Percentiles rank a stretch among this genome's conserved stretches.
These are phyloP conservation scores for Tridacna crocea DNA, from an alignment of 2,888 invertebrate species.

Conservation along the genomic window DNA sequence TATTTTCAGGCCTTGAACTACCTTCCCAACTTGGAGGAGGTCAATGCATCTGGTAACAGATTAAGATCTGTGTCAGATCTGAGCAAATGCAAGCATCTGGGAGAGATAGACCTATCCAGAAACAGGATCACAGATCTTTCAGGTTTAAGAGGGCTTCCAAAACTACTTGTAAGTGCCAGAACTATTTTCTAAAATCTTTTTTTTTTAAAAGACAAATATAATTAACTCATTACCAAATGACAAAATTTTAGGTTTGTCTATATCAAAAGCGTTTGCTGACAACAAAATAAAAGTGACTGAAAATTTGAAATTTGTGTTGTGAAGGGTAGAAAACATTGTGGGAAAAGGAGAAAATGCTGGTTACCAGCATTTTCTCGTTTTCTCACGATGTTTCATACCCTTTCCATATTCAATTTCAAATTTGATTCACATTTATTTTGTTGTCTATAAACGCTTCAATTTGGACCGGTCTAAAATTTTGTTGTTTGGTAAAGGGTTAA, in stretches of 20 bases:
- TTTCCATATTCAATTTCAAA: too few relatives aligned
- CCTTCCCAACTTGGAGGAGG: conserved; percentile 80
- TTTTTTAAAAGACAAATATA: not conserved
- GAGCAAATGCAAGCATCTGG: conserved; percentile 77
- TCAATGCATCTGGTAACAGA: conserved; percentile 77
- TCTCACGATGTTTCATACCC: not conserved
- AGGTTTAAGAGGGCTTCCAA: conserved; percentile 75
- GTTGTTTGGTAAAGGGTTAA: too few relatives aligned
- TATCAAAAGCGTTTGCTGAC: too few relatives aligned
- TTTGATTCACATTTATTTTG: too few relatives aligned
- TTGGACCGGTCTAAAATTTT: too few relatives aligned
- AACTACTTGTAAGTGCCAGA: conserved; percentile 66
- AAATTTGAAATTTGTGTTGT: too few relatives aligned
- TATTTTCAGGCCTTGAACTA: conserved; percentile 78
- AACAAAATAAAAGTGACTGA: too few relatives aligned
- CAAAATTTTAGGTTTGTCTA: not conserved
- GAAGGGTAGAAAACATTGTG: too few relatives aligned
- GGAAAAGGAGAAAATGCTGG: too few relatives aligned
- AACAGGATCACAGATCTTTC: conserved; percentile 77
- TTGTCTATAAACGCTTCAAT: too few relatives aligned
- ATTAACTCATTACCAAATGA: too few relatives aligned
- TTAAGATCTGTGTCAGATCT: conserved; percentile 74
- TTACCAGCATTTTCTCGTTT: not conserved
- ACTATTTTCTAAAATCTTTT: not conserved
- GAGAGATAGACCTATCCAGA: conserved; percentile 79